Evolutionary conservation across 1,140 invertebrate species (phyloP), one percentile per base, ranked within the genome.

Genomic region (Muscidifurax raptorellus): DNA sequence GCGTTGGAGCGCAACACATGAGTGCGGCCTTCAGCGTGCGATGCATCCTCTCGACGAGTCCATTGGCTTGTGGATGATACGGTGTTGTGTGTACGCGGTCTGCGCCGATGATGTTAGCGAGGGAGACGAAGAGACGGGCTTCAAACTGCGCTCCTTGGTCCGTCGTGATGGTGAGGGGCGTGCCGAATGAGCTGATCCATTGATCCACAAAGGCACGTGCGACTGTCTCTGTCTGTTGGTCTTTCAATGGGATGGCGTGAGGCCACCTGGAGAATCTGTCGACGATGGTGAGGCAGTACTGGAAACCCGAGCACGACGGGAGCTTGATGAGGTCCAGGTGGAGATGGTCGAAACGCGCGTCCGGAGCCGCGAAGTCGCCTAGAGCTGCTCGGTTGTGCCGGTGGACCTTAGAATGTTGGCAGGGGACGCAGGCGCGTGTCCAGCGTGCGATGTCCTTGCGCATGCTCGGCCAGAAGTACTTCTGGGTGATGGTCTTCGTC

Each of bases 161-260:
- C 0, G 36, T 67, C 7, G 82, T 77, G 1, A 75, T 74, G n/a
- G 30, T 75, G 36, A 74, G 27, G 4, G 90, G 89, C 22, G 86
- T 74, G 6, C 90, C 91, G 85, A 88, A 92, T 10, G 88, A 47
- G 4, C 87, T 71, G 18, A 93, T 87, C 91, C 91, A 93, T 27
- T 66, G 77, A 72, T 27, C 18, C 15, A 25, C 75, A 40, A 64
- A n/a, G 0, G 77, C 77, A 0, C 13, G 22, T 10, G 77, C 47
- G 2, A 80, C n/a, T 10, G 47, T 80, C 6, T 64, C 69, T 27
- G 77, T 71, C 5, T 64, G 18, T 10, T 52, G 72, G 18, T 84
- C 27, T 1, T 10, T 25, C 10, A 75, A 18, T 7, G 83, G 71
- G 5, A 84, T 47, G 4, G 74, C 82, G 2, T 7, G 1, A 25